A percentile compares a stretch with the other conserved stretches of the same genome.
These are phyloP conservation scores for Drosophila aldrichi DNA, from an alignment of 2,888 invertebrate species.

Conservation along the genomic window DNA sequence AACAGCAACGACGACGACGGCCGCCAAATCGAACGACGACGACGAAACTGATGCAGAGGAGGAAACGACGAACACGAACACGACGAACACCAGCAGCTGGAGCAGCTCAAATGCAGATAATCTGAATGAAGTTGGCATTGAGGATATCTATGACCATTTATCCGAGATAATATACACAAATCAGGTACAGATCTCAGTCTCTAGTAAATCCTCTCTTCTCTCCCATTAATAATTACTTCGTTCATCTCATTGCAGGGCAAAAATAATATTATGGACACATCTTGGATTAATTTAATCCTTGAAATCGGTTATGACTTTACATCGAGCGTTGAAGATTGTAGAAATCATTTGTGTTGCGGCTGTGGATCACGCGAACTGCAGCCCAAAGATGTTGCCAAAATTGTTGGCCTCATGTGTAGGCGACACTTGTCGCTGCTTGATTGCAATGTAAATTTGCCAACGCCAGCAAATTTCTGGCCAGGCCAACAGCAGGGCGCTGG, in stretches of 20 bases:
- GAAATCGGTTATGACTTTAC: slow-evolving; percentile 97
- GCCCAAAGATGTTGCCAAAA: slow-evolving; percentile 93
- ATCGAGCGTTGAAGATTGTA: slow-evolving; percentile 93
- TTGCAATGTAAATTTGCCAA: slow-evolving; percentile 90
- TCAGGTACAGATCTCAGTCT: slow-evolving; percentile 53
- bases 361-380: slow-evolving; percentile 93
- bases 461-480: slow-evolving; percentile 89
- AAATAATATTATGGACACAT: slow-evolving; percentile 89
- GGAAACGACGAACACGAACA: slow-evolving; percentile 73
- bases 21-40: slow-evolving; percentile 37
- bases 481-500: slow-evolving; percentile 80
- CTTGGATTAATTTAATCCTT: slow-evolving; percentile 94
- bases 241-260: slow-evolving; percentile 68
- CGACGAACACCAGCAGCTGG: slow-evolving; percentile 87
- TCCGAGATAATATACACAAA: slow-evolving; percentile 83
- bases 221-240: background rate
- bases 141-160: slow-evolving; percentile 84
- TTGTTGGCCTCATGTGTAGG: slow-evolving; percentile 94
- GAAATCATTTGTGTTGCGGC: slow-evolving; percentile 92
- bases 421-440: slow-evolving; percentile 89
- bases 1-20: slow-evolving; percentile 40
- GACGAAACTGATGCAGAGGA: slow-evolving; percentile 71
- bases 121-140: slow-evolving; percentile 82
- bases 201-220: background rate
- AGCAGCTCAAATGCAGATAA: slow-evolving; percentile 87